Evolutionary conservation across 2,797 vertebrate species (phyloP).

Genomic region (Allobates femoralis): DNA sequence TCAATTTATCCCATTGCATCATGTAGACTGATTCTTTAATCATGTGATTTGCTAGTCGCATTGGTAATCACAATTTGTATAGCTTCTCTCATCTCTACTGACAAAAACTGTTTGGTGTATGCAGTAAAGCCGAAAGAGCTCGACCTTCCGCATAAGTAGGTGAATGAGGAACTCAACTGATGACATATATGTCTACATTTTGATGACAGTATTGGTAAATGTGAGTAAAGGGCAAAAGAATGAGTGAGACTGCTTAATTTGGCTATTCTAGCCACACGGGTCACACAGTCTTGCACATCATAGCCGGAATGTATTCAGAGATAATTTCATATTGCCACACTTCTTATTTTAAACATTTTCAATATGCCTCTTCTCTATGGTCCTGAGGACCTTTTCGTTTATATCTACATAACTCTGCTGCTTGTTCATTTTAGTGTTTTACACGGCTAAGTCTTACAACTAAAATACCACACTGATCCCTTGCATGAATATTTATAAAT

Average conservation of each 20-base stretch:
- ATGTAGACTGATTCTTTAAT: background rate
- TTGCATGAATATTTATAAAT: constrained; percentile 40
- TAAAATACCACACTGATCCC: constrained; percentile 35
- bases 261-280: background rate
- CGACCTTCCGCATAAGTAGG: no score
- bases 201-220: background rate
- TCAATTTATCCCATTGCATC: background rate
- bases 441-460: constrained; percentile 19
- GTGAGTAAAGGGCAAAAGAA: background rate
- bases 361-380: background rate
- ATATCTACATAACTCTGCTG: background rate
- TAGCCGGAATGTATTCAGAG: background rate
- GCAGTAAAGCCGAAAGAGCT: no score
- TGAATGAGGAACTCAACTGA: background rate
- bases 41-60: no score
- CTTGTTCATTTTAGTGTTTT: constrained; percentile 37
- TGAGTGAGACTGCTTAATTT: background rate
- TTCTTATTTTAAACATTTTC: background rate
- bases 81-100: no score
- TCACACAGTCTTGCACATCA: no score
- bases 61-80: no score
- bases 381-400: background rate
- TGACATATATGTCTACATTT: background rate
- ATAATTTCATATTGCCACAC: constrained; percentile 1
- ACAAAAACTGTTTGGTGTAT: no score